Base-by-base conservation (phyloP, 2,113 vertebrate genomes). In the human region DNA sequence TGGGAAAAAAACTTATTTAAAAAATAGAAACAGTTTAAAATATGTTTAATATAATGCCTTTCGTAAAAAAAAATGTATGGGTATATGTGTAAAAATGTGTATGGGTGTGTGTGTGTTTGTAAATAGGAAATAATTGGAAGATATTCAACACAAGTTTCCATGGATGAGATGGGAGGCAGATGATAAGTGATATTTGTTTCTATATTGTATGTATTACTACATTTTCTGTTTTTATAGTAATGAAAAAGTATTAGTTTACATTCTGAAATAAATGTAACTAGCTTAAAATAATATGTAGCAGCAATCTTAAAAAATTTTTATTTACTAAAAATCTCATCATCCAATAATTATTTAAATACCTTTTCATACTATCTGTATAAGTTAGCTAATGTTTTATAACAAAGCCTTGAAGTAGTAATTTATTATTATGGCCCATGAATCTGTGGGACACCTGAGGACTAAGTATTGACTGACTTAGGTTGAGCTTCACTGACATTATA, bases 151-250 rank as follows among this genome's bases (percentile, higher is more conserved):
- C 11, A 35, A 32, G 32, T 91, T 59, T 61, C 32, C 16, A 72
- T 35, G 35, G 14, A 68, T 76, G 16, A 18, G 52, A 12, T 45
- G 10, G 38, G 45, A 32, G 3, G 8, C 17, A 73, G 35, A 40
- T 59, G 85, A 76, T 48, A 92, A 84, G 12, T 50, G 75, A 87
- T 52, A 68, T 48, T 61, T 94, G 25, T 23, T 96, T 96, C 72
- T 79, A 50, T 73, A 66, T 78, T 89, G 94, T 89, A 75, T 78
- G 50, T 76, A 35, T 40, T 59, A 57, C 13, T 57, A 10, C 55
- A 50, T 87, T 70, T 94, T 90, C 40, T 55, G 25, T 86, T 76
- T 92, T 93, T 82, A 68, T 88, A 64, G 64, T 78, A 43, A 66
- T 75, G 10, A 4, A 73, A 89, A 70, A 25, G 23, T 57, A 83